These are phyloP conservation scores for Nannoperca obscura DNA, from an alignment of 2,797 vertebrate species.

Conservation along the genomic window DNA sequence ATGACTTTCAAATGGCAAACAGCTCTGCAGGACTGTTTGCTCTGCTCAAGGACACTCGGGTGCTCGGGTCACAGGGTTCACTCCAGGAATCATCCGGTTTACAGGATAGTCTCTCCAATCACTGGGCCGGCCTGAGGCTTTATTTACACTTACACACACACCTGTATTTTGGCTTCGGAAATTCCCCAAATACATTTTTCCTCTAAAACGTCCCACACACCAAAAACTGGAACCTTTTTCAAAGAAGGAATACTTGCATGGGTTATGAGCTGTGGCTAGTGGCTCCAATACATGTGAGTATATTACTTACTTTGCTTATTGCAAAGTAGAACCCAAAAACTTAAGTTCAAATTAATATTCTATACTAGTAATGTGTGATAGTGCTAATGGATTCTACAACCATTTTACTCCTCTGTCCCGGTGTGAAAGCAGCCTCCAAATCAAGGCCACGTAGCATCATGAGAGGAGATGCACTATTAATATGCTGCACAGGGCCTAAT, in stretches of 20 bases:
- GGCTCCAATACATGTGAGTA: background rate
- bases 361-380: background rate
- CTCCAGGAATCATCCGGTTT: conserved; percentile 36
- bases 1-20: background rate
- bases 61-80: conserved; percentile 31
- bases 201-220: conserved; percentile 1
- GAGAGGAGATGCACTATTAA: conserved; percentile 57
- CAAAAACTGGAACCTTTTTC: background rate
- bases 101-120: conserved; percentile 25
- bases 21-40: conserved; percentile 8
- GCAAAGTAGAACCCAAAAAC: background rate
- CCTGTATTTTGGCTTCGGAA: conserved; percentile 28
- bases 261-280: background rate
- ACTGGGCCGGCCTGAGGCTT: conserved; percentile 5
- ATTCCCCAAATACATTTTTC: background rate
- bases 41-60: conserved; percentile 42
- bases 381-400: conserved; percentile 24
- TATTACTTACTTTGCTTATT: background rate
- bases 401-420: conserved; percentile 39
- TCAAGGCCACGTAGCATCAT: conserved; percentile 44
- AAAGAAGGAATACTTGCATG: background rate
- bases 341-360: conserved; percentile 30
- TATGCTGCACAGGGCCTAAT: conserved; percentile 47
- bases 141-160: conserved; percentile 44
- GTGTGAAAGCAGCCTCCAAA: conserved; percentile 51